phyloP scores from a whole-genome alignment of 2,888 invertebrate genomes.

The Trichogramma evanescens region DNA sequence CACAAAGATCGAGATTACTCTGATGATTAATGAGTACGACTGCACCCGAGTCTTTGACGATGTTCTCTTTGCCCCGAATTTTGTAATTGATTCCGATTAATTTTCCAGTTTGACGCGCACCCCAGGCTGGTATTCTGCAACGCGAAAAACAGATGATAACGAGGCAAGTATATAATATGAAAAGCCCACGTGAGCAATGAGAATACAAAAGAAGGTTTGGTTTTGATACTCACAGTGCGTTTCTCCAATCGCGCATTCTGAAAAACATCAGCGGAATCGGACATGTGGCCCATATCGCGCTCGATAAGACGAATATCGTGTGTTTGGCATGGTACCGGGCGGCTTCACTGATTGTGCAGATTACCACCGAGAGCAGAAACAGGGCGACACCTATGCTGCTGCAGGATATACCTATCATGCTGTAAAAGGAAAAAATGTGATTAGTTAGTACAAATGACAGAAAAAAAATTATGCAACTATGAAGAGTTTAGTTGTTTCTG shows the following conservation, averaged over 20 bases:
- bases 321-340: constrained; percentile 70
- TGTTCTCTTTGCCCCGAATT: constrained; percentile 69
- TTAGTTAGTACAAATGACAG: too few species aligned
- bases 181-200: neutral
- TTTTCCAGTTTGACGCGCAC: constrained; percentile 53
- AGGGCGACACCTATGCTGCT: constrained; percentile 34
- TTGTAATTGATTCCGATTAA: constrained; percentile 64
- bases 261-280: constrained; percentile 71
- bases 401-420: constrained; percentile 36
- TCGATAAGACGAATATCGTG: constrained; percentile 56
- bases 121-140: constrained; percentile 63
- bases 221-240: constrained; percentile 65
- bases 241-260: constrained; percentile 65
- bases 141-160: constrained; percentile 5
- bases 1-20: constrained; percentile 75
- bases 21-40: constrained; percentile 86
- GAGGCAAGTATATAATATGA: constrained; percentile 12
- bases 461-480: too few species aligned
- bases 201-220: constrained; percentile 12
- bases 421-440: constrained; percentile 23
- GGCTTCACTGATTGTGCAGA: constrained; percentile 52
- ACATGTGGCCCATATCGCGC: constrained; percentile 57
- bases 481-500: too few species aligned
- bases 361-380: constrained; percentile 33
- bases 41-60: constrained; percentile 66